Percentiles rank a stretch among this genome's conserved stretches.
phyloP scores from a whole-genome alignment of 2,113 vertebrate species.

The Syngnathoides biaculeatus region DNA sequence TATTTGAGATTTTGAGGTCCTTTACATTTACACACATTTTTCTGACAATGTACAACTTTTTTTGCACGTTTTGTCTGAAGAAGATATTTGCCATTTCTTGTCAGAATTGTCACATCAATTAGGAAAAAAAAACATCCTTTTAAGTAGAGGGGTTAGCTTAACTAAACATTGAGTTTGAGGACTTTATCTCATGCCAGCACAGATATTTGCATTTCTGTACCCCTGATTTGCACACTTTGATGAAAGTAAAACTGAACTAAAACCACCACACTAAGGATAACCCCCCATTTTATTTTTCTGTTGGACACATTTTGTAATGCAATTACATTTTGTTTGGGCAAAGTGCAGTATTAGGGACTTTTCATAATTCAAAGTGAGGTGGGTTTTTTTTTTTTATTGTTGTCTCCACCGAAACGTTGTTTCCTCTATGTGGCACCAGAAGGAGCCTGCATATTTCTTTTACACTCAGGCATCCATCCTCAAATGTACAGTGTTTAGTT shows the following conservation, averaged over 20 bases:
- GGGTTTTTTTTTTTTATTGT: no score
- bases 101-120: no score
- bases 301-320: background rate
- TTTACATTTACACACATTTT: background rate
- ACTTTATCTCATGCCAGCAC: background rate
- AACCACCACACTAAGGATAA: background rate
- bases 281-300: background rate
- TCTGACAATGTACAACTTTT: background rate
- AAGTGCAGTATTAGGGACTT: conserved; percentile 14
- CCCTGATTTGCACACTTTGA: background rate
- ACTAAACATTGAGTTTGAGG: background rate
- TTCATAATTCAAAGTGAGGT: conserved; percentile 5
- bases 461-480: conserved; percentile 50
- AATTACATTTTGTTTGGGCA: conserved; percentile 1
- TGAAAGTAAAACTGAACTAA: background rate
- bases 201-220: background rate
- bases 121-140: no score
- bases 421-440: conserved; percentile 40
- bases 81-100: no score
- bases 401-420: background rate
- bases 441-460: conserved; percentile 41
- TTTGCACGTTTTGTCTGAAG: no score
- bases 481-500: conserved; percentile 51
- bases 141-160: background rate
- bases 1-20: background rate